Evolutionary conservation across 2,888 invertebrate genomes (phyloP), one percentile per base, ranked within the genome.

Genomic region (Eupithecia vulgata): DNA sequence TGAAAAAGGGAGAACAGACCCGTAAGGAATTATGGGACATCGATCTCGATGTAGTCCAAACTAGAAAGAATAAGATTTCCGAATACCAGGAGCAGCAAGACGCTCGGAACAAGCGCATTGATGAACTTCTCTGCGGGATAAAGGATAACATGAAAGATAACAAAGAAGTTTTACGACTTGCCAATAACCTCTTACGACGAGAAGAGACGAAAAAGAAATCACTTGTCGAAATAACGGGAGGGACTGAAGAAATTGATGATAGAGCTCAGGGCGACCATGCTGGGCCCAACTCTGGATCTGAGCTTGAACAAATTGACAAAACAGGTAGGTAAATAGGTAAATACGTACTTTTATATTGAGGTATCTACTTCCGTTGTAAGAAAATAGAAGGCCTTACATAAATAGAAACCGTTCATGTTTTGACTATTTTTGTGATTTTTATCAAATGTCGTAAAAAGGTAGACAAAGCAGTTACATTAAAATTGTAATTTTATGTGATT

Each of bases 141-240:
- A 92, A 94, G 82, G 91, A 89, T 70, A 92, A 91, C 76, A 93
- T 93, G 93, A 93, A 91, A 73, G 92, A 91, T 78, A 94, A 93
- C 75, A 87, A 91, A 80, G 93, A 94, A 70, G 93, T 94, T 6
- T 80, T 91, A 52, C 83, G 87, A 71, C 78, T 93, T 7, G 93
- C 94, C 10, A 89, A 94, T 80, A 93, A 85, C 78, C 82, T 94
- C 73, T 78, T 94, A 10, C 84, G 85, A 75, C 85, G 90, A 76
- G 91, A 91, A 78, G 91, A 91, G 35, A 80, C 70, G 59, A 88
- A 81, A 59, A 88, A 84, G 57, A 90, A 85, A 48, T 66, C 71
- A 67, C 82, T 78, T 17, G 78, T 75, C 66, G 17, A 73, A 40
- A 85, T 84, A 69, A 80, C 84, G 45, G 66, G 72, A 5, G 86